Base-by-base conservation (phyloP, 2,888 invertebrate species). In the Stenichneumon culpator region DNA sequence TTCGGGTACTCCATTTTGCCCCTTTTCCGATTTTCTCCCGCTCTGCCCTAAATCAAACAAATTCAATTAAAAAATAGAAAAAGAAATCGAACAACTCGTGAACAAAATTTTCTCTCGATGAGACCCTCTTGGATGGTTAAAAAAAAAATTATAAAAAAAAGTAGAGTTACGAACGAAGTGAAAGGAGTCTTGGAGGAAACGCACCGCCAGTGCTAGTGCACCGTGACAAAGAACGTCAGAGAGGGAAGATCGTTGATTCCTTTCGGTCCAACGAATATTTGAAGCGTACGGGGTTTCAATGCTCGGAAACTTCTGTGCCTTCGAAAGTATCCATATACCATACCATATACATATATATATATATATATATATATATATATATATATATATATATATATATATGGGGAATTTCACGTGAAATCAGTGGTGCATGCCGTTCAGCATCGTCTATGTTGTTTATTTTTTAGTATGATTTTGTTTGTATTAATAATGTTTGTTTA, bases 251-350 rank as follows among this genome's bases (percentile, higher is more conserved):
- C 78, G 84, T 78, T 86, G 86, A 82, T 81, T 65, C 63, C 82
- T 63, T 65, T 63, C 81, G 63, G 50, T n/a, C 25, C 73, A 67
- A 78, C 74, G 79, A 90, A 87, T 89, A 87, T 88, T 90, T 77
- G 80, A 87, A 86, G 63, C 84, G 85, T 67, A 75, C 81, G 79
- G 39, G 63, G 82, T 75, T 82, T 86, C 83, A 77, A 82, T 86
- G 83, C 83, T 68, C 72, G 78, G 67, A 88, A 88, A 75, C 78
- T 87, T 85, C 25, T 67, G 68, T 67, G 80, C 57, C 63, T 83
- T 70, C 67, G 67, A 36, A 25, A 47, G 68, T 79, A 52, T 32
- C 32, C 82, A 47, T 52, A 77, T 63, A 79, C 14, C 11, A 44
- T 44, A 28, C 32, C 28, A 39, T 60, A 25, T 28, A 28, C 0